Percentiles rank a stretch among this genome's conserved stretches.
Conservation (phyloP, 2,888 invertebrate genomes). For the Charanyca ferruginea region DNA sequence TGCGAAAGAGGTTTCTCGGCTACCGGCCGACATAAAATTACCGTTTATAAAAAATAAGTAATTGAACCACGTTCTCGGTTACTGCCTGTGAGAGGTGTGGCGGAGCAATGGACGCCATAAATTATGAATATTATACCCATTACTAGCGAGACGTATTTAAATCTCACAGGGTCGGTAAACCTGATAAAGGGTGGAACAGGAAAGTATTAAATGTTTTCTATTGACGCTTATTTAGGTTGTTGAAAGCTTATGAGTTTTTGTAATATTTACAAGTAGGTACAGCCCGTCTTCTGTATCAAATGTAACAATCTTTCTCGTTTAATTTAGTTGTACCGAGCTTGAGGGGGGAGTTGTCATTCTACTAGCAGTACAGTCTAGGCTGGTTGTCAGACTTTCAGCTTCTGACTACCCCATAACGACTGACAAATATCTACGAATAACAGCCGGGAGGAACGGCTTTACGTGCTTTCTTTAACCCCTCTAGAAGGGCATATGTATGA, state of each 20-base stretch:
- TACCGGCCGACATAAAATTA: conserved; percentile 36
- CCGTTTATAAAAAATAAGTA: conserved; percentile 51
- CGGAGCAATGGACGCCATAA: conserved; percentile 45
- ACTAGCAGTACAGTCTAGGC: no score
- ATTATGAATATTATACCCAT: conserved; percentile 50
- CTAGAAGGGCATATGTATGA: no score
- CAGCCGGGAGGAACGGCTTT: no score
- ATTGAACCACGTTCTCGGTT: conserved; percentile 39
- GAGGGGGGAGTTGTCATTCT: no score
- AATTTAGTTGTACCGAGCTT: no score
- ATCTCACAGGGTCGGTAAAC: conserved; percentile 44
- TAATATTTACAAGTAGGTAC: no score
- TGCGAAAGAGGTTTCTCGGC: conserved; percentile 12
- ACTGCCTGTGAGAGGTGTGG: conserved; percentile 41
- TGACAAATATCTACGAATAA: no score
- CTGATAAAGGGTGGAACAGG: conserved; percentile 20
- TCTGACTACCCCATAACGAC: no score
- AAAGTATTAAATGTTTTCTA: conserved; percentile 14
- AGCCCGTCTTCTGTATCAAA: no score
- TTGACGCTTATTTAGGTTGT: background rate
- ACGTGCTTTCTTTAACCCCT: no score
- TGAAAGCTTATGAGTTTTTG: background rate
- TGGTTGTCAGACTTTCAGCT: no score
- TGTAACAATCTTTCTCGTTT: no score
- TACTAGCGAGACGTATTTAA: conserved; percentile 46